Percentiles rank a stretch among this genome's conserved stretches.
Conservation (phyloP, 2,888 invertebrate species). For the Operophtera brumata region DNA sequence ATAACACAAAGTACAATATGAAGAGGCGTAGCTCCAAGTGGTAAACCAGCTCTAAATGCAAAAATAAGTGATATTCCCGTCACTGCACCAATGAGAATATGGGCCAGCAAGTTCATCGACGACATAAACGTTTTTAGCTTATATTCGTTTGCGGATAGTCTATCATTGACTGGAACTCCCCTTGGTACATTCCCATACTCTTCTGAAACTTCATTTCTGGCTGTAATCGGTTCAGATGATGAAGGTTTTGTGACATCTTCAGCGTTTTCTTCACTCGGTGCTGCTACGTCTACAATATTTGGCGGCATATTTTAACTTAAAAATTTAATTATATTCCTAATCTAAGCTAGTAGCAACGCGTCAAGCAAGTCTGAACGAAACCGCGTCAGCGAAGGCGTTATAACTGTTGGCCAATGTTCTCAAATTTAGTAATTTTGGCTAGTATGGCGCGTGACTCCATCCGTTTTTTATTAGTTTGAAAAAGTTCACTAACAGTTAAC, state of each 20-base stretch:
- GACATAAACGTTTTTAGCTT: conserved; percentile 47
- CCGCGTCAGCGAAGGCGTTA: not conserved
- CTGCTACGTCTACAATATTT: conserved; percentile 20
- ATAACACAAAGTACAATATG: conserved; percentile 60
- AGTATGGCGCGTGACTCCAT: not conserved
- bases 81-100: conserved; percentile 51
- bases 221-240: conserved; percentile 2
- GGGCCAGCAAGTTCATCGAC: conserved; percentile 47
- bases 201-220: not conserved
- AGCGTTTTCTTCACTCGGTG: conserved; percentile 11
- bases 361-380: not conserved
- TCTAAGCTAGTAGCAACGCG: conserved; percentile 1
- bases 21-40: conserved; percentile 42
- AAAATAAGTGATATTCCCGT: conserved; percentile 46
- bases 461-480: not conserved
- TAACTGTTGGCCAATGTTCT: conserved; percentile 11
- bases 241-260: conserved; percentile 12
- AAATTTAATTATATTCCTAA: not conserved
- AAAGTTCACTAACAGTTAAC: not conserved
- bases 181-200: conserved; percentile 18
- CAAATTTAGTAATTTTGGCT: conserved; percentile 4
- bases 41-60: conserved; percentile 46
- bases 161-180: conserved; percentile 1
- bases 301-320: conserved; percentile 25
- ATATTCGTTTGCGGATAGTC: conserved; percentile 29